Percentiles rank a stretch among this genome's conserved stretches.
phyloP scores from a whole-genome alignment of 2,888 invertebrate species.

The Callosobruchus maculatus region DNA sequence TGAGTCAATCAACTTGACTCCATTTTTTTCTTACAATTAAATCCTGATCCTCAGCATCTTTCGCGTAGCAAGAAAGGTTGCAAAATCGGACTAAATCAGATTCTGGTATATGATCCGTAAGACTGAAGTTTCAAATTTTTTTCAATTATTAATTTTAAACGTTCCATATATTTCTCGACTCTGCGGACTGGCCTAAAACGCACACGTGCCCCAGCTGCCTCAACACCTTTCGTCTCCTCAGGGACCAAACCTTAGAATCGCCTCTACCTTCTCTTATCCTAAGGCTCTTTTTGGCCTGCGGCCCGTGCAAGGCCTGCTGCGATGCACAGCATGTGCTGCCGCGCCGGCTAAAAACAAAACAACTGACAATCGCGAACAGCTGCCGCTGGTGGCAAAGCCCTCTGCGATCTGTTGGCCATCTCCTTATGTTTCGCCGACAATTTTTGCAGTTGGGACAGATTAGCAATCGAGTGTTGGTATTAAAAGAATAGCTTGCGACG shows the following conservation, averaged over 20 bases:
- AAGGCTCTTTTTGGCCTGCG: neutral
- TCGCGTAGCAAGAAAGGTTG: too few relatives aligned
- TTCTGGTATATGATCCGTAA: too few relatives aligned
- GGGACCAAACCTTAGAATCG: neutral
- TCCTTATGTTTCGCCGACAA: neutral
- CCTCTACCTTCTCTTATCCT: neutral
- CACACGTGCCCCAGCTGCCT: neutral
- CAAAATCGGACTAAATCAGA: too few relatives aligned
- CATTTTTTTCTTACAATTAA: too few relatives aligned
- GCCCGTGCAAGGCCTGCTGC: neutral
- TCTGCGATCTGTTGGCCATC: neutral
- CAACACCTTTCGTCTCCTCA: neutral
- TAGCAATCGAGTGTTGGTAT: neutral
- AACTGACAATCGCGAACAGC: neutral
- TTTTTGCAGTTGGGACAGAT: neutral
- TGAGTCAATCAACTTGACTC: too few relatives aligned
- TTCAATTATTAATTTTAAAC: too few relatives aligned
- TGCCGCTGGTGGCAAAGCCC: neutral
- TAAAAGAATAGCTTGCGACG: neutral
- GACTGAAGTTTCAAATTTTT: too few relatives aligned
- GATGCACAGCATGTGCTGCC: neutral
- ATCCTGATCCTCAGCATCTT: too few relatives aligned
- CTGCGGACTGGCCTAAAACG: too few relatives aligned
- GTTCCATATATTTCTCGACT: too few relatives aligned
- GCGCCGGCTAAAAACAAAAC: neutral